phyloP scores from a whole-genome alignment of 2,888 invertebrate species.

The Nomada fabriciana region DNA sequence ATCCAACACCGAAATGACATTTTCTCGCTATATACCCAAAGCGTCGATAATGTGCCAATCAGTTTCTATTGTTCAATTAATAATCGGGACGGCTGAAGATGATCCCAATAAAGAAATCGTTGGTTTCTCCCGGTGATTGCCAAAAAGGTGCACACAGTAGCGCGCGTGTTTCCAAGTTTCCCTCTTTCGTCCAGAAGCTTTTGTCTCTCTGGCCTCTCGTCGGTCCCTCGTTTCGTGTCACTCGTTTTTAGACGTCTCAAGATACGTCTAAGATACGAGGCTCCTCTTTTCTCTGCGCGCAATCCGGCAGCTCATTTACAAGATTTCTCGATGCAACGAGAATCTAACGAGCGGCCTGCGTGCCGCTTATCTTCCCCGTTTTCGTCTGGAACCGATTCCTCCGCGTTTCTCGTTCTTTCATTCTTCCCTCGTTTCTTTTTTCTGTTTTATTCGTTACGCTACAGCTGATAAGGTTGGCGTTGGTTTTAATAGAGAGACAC shows the following conservation, averaged over 20 bases:
- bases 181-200: conserved; percentile 25
- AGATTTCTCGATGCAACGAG: conserved; percentile 50
- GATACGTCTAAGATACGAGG: conserved; percentile 61
- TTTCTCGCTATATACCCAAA: too few relatives aligned
- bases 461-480: conserved; percentile 5
- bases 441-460: neutral
- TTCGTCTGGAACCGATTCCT: conserved; percentile 5
- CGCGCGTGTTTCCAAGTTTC: conserved; percentile 6
- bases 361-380: conserved; percentile 21
- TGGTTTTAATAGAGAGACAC: neutral
- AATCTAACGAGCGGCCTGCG: conserved; percentile 49
- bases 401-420: neutral
- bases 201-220: conserved; percentile 45
- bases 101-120: too few relatives aligned
- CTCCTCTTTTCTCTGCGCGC: conserved; percentile 31
- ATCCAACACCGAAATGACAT: too few relatives aligned
- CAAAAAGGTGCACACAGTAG: too few relatives aligned
- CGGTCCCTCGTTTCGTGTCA: conserved; percentile 44
- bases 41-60: too few relatives aligned
- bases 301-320: conserved; percentile 56
- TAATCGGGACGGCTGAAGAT: too few relatives aligned
- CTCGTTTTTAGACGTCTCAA: conserved; percentile 63
- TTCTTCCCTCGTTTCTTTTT: neutral
- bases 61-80: too few relatives aligned
- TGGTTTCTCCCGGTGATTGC: too few relatives aligned